Evolutionary conservation across 2,888 invertebrate genomes (phyloP).

Genomic region (Cheilosia grossa): DNA sequence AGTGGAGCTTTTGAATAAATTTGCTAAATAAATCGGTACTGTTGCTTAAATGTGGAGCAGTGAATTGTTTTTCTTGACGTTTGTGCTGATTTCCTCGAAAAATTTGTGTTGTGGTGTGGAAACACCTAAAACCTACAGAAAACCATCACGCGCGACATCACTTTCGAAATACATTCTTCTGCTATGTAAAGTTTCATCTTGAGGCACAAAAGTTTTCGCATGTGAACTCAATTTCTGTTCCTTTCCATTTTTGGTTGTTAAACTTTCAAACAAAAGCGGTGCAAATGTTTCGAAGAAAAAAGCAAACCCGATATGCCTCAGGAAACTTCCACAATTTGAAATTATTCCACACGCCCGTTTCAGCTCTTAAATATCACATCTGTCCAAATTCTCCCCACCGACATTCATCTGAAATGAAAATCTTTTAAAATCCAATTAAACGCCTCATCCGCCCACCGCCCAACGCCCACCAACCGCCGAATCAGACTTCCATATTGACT

Average conservation of each 20-base stretch:
- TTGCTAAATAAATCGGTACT: background rate
- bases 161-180: too few relatives aligned
- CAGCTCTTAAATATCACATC: conserved; percentile 50
- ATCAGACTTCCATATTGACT: conserved; percentile 23
- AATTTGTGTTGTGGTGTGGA: too few relatives aligned
- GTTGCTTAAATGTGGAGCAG: background rate
- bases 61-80: too few relatives aligned
- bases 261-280: background rate
- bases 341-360: conserved; percentile 2
- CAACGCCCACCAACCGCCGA: background rate
- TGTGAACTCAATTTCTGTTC: background rate
- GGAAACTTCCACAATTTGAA: conserved; percentile 10
- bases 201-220: too few relatives aligned
- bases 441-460: conserved; percentile 37
- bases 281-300: background rate
- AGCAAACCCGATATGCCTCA: background rate
- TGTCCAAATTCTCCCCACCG: conserved; percentile 53
- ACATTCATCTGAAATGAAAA: conserved; percentile 46
- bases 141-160: too few relatives aligned
- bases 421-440: conserved; percentile 71
- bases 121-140: too few relatives aligned
- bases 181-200: too few relatives aligned
- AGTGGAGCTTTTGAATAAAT: background rate
- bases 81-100: too few relatives aligned
- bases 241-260: background rate